Conservation (phyloP, 2,888 invertebrate species). For the Pseudococcus longispinus region DNA sequence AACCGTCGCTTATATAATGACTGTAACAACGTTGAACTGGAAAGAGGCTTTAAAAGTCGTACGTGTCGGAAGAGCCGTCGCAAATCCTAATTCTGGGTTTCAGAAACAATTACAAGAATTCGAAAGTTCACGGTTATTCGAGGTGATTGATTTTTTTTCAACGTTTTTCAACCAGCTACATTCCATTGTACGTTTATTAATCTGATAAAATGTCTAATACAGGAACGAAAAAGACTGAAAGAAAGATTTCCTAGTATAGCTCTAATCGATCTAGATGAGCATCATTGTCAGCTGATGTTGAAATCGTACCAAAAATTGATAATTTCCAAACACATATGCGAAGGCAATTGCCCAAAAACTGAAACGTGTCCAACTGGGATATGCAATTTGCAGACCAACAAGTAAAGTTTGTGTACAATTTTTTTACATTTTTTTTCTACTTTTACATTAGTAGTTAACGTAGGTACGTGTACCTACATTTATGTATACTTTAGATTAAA, state of each 20-base stretch:
- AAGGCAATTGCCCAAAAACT: constrained; percentile 84
- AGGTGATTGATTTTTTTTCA: constrained; percentile 66
- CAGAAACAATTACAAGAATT: constrained; percentile 93
- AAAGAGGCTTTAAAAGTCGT: constrained; percentile 93
- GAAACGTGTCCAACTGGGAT: constrained; percentile 85
- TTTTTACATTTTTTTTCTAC: not conserved
- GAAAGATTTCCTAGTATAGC: constrained; percentile 84
- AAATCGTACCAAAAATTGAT: constrained; percentile 84
- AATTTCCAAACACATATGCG: constrained; percentile 81
- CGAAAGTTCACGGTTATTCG: constrained; percentile 78
- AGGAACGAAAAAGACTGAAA: constrained; percentile 59
- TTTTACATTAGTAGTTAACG: not conserved
- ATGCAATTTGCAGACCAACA: constrained; percentile 62
- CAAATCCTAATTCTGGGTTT: constrained; percentile 96
- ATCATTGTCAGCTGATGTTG: constrained; percentile 79
- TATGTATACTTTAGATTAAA: not conserved
- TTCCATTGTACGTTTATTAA: no score
- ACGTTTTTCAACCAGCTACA: no score
- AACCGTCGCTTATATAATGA: constrained; percentile 95
- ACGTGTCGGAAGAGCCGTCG: constrained; percentile 86
- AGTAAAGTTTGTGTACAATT: constrained; percentile 7
- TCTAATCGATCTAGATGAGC: constrained; percentile 74
- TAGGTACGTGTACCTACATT: not conserved
- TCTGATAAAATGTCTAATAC: not conserved
- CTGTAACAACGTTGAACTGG: constrained; percentile 87